Evolutionary conservation across 2,888 invertebrate species (phyloP), one percentile per base, ranked within the genome.

Genomic region (Bombylius major): DNA sequence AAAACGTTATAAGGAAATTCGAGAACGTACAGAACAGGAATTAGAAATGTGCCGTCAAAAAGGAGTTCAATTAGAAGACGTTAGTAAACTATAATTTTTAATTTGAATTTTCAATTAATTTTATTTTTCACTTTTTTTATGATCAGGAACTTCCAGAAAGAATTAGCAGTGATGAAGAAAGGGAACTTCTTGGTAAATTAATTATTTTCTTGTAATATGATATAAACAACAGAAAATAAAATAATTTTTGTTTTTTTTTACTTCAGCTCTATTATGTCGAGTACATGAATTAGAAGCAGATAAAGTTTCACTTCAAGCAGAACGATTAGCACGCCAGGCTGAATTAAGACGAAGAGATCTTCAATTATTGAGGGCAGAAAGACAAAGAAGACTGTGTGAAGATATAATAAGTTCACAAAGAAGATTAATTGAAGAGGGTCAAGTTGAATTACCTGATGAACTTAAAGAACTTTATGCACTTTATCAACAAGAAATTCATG

Each of bases 281-380:
- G 93, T 96, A 46, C 95, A 96, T 69, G 91, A 94, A 73, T 77
- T 95, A 56, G 96, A 96, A 75, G 93, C 95, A 0, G 92, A 94
- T 71, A 96, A 93, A 76, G 83, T 90, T 75, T 93, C 94, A 64
- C 77, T 94, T 65, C 92, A 93, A 73, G 90, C 92, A 4, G 89
- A 90, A 68, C 78, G 90, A 44, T 78, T 94, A 56, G 86, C 91
- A 50, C 80, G 90, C 33, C 88, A 91, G 65, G 91, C 92, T 65
- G 93, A 94, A 68, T 79, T 95, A 56, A 79, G 90, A 47, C 78
- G 92, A 57, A 78, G 92, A 50, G 93, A 94, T 69, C 78, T 92
- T 59, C 83, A 92, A 64, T 79, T 94, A 60, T 78, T 92, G 61
- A 78, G 91, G 32, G 86, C 89, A 56, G 88, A 90, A 69, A 79